phyloP scores from a whole-genome alignment of 2,797 vertebrate genomes.

The Cossypha polioptera region DNA sequence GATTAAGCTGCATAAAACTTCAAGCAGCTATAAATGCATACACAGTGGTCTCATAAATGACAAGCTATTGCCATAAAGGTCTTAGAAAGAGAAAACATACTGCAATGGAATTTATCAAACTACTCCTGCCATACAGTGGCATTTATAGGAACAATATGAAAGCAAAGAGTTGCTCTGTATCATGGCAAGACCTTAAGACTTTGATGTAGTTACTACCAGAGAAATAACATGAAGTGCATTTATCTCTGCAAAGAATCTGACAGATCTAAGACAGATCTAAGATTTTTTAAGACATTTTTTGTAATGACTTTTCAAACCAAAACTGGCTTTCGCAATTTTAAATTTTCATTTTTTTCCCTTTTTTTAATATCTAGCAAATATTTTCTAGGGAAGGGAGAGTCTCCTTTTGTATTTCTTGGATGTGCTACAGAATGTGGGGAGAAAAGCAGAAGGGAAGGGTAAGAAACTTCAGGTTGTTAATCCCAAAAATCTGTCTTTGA shows the following conservation, averaged over 20 bases:
- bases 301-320: not conserved
- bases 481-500: not conserved
- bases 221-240: not conserved
- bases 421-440: not conserved
- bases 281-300: not conserved
- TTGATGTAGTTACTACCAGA: not conserved
- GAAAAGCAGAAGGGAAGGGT: not conserved
- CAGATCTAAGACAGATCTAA: no score
- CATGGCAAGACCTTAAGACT: not conserved
- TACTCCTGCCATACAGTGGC: not conserved
- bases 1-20: not conserved
- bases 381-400: not conserved
- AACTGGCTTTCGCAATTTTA: not conserved
- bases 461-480: not conserved
- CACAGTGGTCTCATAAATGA: not conserved
- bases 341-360: not conserved
- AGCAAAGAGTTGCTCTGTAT: not conserved
- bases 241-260: not conserved
- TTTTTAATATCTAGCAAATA: not conserved
- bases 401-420: not conserved
- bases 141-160: not conserved
- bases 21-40: not conserved
- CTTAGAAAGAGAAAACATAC: not conserved
- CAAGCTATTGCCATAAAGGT: not conserved
- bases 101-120: not conserved